phyloP scores from a whole-genome alignment of 2,888 invertebrate genomes.

The Corbicula japonica region DNA sequence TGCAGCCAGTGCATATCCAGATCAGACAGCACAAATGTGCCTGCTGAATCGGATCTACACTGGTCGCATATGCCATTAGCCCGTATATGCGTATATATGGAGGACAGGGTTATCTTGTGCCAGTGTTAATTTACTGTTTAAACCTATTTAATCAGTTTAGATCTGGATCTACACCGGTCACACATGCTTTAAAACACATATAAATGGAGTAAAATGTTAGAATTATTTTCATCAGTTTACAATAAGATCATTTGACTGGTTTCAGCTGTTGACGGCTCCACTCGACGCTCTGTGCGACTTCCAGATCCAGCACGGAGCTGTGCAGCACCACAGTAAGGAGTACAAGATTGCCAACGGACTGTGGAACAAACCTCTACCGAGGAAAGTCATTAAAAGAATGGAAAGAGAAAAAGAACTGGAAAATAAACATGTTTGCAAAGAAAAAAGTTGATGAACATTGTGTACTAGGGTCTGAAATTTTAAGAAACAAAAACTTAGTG shows the following conservation, averaged over 20 bases:
- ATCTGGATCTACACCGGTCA: too few relatives aligned
- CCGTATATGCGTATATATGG: too few relatives aligned
- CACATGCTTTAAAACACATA: too few relatives aligned
- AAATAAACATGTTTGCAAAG: slow-evolving; percentile 13
- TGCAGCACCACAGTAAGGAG: slow-evolving; percentile 97
- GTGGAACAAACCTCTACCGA: slow-evolving; percentile 81
- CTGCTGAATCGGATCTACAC: too few relatives aligned
- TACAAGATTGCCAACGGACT: slow-evolving; percentile 89
- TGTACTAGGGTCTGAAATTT: too few relatives aligned
- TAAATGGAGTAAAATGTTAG: neutral
- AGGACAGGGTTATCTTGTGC: too few relatives aligned
- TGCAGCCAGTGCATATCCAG: too few relatives aligned
- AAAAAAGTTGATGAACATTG: neutral
- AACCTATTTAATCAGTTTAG: too few relatives aligned
- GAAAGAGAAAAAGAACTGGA: slow-evolving; percentile 52
- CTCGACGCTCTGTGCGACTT: slow-evolving; percentile 94
- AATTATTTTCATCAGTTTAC: neutral
- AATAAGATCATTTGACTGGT: neutral
- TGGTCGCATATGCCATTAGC: too few relatives aligned
- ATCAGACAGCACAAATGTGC: too few relatives aligned
- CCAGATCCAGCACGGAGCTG: slow-evolving; percentile 96
- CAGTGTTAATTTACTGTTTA: too few relatives aligned
- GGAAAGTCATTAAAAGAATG: slow-evolving; percentile 67
- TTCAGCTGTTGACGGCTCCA: slow-evolving; percentile 90
- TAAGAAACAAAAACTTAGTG: too few relatives aligned